A percentile compares a stretch with the other conserved stretches of the same genome.
Evolutionary conservation across 92 coral and sea anemone species (phyloP).

Genomic region (Heteractis magnifica): DNA sequence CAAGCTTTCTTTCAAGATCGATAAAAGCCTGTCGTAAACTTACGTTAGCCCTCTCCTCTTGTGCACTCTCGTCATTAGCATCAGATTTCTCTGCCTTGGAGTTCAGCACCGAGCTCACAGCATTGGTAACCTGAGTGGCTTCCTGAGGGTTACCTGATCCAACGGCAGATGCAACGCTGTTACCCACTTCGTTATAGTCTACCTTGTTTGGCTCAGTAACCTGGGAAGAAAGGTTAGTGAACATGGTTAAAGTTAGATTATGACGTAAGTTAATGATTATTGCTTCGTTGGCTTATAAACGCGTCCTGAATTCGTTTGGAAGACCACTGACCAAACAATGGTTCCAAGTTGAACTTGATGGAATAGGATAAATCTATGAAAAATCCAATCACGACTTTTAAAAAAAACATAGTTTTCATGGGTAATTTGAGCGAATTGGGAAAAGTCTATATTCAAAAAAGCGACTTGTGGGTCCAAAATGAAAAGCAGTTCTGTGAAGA

Average conservation of each 20-base stretch:
- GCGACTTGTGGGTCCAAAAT: too few species aligned
- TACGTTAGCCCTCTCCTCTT: constrained; percentile 65
- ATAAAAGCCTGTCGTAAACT: constrained; percentile 3
- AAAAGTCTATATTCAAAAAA: too few species aligned
- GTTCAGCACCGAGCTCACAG: constrained; percentile 78
- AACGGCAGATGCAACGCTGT: constrained; percentile 52
- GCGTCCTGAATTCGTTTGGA: too few species aligned
- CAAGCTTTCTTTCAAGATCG: background rate
- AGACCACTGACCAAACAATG: too few species aligned
- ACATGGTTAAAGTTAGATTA: too few species aligned
- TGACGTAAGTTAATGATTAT: background rate
- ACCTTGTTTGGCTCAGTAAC: constrained; percentile 67
- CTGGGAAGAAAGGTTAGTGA: constrained; percentile 19
- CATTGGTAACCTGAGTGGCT: constrained; percentile 74
- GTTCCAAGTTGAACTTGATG: too few species aligned
- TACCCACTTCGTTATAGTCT: constrained; percentile 67
- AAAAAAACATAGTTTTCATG: too few species aligned
- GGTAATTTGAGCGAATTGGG: too few species aligned
- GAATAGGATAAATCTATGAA: too few species aligned
- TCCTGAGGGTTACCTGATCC: constrained; percentile 73
- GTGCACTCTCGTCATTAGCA: constrained; percentile 46
- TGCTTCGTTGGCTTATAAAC: too few species aligned
- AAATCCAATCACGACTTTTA: too few species aligned
- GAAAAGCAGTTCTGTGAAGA: too few species aligned
- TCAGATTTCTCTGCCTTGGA: constrained; percentile 54